Percentiles rank a stretch among this genome's conserved stretches.
Evolutionary conservation across 2,113 vertebrate species (phyloP).

Genomic region (Chaetodon trifascialis): DNA sequence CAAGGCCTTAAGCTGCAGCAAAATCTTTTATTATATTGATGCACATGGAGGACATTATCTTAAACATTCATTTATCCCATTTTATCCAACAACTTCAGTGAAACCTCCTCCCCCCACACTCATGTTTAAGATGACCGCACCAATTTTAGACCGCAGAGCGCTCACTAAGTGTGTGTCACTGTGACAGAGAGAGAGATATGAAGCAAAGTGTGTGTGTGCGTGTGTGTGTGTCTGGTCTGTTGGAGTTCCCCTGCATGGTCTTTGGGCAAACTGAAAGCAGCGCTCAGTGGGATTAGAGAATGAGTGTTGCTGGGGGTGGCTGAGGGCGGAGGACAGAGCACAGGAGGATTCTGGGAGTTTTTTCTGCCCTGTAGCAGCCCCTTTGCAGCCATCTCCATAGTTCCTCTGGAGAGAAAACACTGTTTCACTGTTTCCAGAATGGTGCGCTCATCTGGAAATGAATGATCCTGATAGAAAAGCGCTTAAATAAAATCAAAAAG

Average conservation of each 20-base stretch:
- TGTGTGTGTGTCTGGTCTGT: conserved; percentile 70
- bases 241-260: conserved; percentile 82
- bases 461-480: not conserved
- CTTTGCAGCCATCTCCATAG: conserved; percentile 79
- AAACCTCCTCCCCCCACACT: not conserved
- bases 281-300: conserved; percentile 93
- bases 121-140: conserved; percentile 1
- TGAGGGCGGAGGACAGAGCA: conserved; percentile 61
- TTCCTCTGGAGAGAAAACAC: not conserved
- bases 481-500: not conserved
- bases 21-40: too few species aligned
- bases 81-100: not conserved
- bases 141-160: conserved; percentile 29
- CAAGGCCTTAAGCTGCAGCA: not conserved
- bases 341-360: conserved; percentile 88
- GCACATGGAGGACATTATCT: not conserved
- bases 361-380: conserved; percentile 69
- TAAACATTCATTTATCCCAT: not conserved
- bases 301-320: conserved; percentile 72
- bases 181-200: conserved; percentile 52
- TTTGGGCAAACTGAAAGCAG: conserved; percentile 90
- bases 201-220: conserved; percentile 32
- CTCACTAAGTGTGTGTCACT: conserved; percentile 22
- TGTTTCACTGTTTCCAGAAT: conserved; percentile 1
- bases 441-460: not conserved